Conservation (phyloP, 2,888 invertebrate species). For the Mythimna vitellina region DNA sequence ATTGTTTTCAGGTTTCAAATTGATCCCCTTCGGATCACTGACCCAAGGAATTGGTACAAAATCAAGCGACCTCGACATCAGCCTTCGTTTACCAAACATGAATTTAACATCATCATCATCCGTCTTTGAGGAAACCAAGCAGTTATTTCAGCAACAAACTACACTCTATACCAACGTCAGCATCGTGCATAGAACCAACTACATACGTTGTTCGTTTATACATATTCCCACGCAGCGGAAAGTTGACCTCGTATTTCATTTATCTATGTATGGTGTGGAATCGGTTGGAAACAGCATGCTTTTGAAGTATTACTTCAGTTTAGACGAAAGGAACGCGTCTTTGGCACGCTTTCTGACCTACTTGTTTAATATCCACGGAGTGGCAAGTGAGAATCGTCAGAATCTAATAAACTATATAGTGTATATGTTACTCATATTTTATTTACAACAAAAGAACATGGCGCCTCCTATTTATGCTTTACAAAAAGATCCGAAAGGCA, state of each 20-base stretch:
- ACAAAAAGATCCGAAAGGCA: background rate
- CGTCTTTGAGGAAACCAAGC: background rate
- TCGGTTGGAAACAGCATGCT: background rate
- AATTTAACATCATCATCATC: background rate
- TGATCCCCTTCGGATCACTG: background rate
- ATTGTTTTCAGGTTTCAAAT: conserved; percentile 7
- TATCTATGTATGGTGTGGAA: background rate
- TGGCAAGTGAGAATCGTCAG: background rate
- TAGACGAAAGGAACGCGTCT: conserved; percentile 3
- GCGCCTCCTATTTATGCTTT: background rate
- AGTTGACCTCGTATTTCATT: conserved; percentile 2
- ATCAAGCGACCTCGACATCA: conserved; percentile 7
- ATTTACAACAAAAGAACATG: conserved; percentile 43
- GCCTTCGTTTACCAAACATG: background rate
- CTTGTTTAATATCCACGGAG: background rate
- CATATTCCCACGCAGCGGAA: conserved; percentile 4
- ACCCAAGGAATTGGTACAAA: background rate
- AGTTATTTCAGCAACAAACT: background rate
- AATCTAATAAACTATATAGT: background rate
- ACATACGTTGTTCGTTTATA: background rate
- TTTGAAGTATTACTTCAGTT: background rate
- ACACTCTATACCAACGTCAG: background rate
- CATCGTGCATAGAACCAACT: background rate
- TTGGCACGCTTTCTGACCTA: background rate
- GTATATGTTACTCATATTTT: conserved; percentile 6